Conservation (phyloP, 2,797 vertebrate species). For the Anisognathus igniventris region DNA sequence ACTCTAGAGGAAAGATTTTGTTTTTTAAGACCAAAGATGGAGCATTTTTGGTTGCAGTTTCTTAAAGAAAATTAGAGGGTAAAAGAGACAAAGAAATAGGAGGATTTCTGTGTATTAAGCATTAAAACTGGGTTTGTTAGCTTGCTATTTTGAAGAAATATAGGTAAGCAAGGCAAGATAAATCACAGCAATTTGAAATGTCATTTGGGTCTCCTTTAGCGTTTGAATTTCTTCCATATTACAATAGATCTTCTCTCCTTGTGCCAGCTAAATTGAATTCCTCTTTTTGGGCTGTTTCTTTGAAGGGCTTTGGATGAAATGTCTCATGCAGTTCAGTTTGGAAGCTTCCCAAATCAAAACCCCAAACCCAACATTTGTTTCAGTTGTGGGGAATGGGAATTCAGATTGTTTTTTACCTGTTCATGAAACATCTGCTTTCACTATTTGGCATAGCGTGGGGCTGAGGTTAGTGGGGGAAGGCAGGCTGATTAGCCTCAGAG, state of each 20-base stretch:
- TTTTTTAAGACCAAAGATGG: slow-evolving; percentile 13
- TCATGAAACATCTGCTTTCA: slow-evolving; percentile 77
- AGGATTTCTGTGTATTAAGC: slow-evolving; percentile 27
- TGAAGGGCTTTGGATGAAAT: slow-evolving; percentile 45
- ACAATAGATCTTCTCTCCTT: slow-evolving; percentile 64
- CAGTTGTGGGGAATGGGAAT: slow-evolving; percentile 62
- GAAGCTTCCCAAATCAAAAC: slow-evolving; percentile 57
- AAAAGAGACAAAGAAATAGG: neutral
- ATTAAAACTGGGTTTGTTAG: slow-evolving; percentile 51
- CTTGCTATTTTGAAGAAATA: slow-evolving; percentile 68
- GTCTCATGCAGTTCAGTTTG: slow-evolving; percentile 52
- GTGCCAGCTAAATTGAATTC: slow-evolving; percentile 62
- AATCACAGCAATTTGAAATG: slow-evolving; percentile 62
- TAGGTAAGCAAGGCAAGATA: slow-evolving; percentile 57
- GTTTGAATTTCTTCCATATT: slow-evolving; percentile 68
- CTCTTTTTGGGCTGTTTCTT: slow-evolving; percentile 46
- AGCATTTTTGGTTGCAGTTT: neutral
- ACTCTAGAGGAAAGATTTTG: neutral
- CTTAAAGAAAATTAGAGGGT: neutral
- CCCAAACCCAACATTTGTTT: slow-evolving; percentile 42
- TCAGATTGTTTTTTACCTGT: slow-evolving; percentile 66
- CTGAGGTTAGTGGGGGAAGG: slow-evolving; percentile 63
- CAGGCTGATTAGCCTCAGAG: slow-evolving; percentile 70
- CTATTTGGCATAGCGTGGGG: slow-evolving; percentile 69
- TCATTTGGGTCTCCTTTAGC: slow-evolving; percentile 39